Conservation (phyloP, 2,888 invertebrate species). For the Crocallis elinguaria region DNA sequence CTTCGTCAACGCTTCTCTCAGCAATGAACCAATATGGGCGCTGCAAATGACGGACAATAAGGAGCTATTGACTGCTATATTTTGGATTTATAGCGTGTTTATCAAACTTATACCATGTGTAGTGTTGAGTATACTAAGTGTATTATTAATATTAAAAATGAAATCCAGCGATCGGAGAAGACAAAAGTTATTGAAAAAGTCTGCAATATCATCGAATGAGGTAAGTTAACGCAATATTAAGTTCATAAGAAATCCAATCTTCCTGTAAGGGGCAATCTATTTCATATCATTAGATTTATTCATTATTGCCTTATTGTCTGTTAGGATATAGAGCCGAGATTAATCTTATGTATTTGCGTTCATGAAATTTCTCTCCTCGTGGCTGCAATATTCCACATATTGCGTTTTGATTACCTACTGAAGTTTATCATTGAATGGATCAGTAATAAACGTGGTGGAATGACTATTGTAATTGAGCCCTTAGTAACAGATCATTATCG, state of each 20-base stretch:
- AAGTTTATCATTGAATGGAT: too few relatives aligned
- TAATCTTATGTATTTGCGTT: too few relatives aligned
- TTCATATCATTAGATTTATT: background rate
- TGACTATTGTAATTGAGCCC: too few relatives aligned
- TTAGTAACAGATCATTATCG: too few relatives aligned
- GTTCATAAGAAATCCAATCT: background rate
- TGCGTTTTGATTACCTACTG: too few relatives aligned
- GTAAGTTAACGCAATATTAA: constrained; percentile 41
- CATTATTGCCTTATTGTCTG: constrained; percentile 1
- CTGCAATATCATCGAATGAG: constrained; percentile 71
- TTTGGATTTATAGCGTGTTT: constrained; percentile 96
- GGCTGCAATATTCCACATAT: too few relatives aligned
- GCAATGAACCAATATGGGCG: constrained; percentile 85
- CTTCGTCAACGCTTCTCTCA: constrained; percentile 48
- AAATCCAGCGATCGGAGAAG: constrained; percentile 92
- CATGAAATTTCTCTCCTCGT: too few relatives aligned
- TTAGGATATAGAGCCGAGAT: background rate
- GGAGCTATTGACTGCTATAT: constrained; percentile 88
- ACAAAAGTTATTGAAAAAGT: constrained; percentile 86
- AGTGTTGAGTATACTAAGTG: constrained; percentile 92
- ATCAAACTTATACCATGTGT: constrained; percentile 96
- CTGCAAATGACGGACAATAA: constrained; percentile 87
- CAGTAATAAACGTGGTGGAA: too few relatives aligned
- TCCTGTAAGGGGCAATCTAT: background rate
- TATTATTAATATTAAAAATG: constrained; percentile 90